phyloP scores from a whole-genome alignment of 2,113 vertebrate species.

The Hydrolagus affinis region DNA sequence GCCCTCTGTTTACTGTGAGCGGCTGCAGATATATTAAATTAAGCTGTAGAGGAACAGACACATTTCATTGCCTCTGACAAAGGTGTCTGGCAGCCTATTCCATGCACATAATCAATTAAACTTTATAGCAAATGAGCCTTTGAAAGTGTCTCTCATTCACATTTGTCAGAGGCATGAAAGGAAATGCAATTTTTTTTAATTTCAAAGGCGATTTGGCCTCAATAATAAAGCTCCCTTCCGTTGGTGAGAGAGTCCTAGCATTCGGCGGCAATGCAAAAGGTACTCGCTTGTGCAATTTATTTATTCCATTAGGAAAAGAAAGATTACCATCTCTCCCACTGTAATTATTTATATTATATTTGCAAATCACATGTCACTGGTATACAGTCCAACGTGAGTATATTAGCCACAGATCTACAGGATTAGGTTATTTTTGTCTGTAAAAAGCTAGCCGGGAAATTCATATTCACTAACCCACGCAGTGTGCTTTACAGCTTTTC shows the following conservation, averaged over 20 bases:
- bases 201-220: not conserved
- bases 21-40: slow-evolving; percentile 15
- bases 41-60: not conserved
- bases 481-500: slow-evolving; percentile 24
- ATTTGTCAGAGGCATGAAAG: slow-evolving; percentile 17
- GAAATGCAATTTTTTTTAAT: slow-evolving; percentile 18
- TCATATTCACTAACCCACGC: not conserved
- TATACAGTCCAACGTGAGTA: not conserved
- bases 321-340: not conserved
- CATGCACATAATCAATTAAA: slow-evolving; percentile 11
- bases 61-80: slow-evolving; percentile 19
- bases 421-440: not conserved
- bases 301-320: slow-evolving; percentile 9
- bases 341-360: slow-evolving; percentile 26
- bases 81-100: not conserved
- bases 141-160: slow-evolving; percentile 9
- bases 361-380: not conserved
- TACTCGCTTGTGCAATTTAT: not conserved
- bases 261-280: not conserved
- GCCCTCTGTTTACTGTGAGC: slow-evolving; percentile 18
- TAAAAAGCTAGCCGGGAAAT: not conserved
- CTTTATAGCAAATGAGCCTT: slow-evolving; percentile 14
- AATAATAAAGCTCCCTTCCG: slow-evolving; percentile 5
- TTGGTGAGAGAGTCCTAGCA: not conserved
- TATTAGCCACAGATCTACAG: not conserved